Evolutionary conservation across 2,113 vertebrate species (phyloP).

Genomic region (Chloropsis hardwickii): DNA sequence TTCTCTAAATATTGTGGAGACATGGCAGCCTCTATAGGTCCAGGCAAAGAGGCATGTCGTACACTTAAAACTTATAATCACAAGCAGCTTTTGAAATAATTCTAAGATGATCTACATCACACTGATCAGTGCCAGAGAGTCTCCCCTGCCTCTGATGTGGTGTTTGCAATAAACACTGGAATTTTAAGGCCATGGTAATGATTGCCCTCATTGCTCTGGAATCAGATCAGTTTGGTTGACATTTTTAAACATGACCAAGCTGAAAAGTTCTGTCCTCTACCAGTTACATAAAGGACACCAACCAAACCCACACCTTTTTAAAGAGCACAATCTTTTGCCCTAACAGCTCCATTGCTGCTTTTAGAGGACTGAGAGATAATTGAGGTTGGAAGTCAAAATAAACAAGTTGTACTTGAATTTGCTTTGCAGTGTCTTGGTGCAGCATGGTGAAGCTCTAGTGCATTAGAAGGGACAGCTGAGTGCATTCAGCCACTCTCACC

Average conservation of each 20-base stretch:
- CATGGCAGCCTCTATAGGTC: background rate
- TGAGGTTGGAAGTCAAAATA: background rate
- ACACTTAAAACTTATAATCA: background rate
- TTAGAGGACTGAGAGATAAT: background rate
- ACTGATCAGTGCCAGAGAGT: background rate
- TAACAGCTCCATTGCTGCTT: background rate
- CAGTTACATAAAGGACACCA: background rate
- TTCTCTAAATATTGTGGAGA: background rate
- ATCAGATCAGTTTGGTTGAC: background rate
- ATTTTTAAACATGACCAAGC: background rate
- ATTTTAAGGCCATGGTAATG: background rate
- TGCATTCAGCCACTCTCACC: background rate
- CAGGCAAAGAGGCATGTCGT: background rate
- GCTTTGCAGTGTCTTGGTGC: background rate
- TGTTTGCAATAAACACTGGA: background rate
- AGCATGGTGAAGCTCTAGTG: background rate
- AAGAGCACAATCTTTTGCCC: background rate
- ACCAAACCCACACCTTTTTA: background rate
- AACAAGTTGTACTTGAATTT: background rate
- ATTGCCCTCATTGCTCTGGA: background rate
- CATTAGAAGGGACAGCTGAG: background rate
- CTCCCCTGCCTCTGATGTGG: background rate
- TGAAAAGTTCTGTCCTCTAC: background rate
- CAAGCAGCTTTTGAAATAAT: background rate
- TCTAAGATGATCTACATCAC: background rate